Percentiles rank a stretch among this genome's conserved stretches.
Evolutionary conservation across 2,888 invertebrate species (phyloP).

Genomic region (Orthonevra nobilis): DNA sequence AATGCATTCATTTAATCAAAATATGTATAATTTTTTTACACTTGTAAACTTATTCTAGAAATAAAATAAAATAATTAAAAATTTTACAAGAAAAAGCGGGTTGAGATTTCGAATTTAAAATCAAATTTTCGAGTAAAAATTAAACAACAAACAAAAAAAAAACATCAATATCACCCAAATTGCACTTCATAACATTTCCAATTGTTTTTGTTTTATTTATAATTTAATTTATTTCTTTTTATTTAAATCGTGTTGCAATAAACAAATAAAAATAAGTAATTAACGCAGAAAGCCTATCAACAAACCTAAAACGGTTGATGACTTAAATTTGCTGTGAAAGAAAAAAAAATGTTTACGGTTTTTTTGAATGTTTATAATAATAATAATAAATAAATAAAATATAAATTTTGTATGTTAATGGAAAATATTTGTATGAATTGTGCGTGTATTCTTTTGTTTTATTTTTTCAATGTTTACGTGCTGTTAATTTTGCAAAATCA

Average conservation of each 20-base stretch:
- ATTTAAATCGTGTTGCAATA: slow-evolving; percentile 31
- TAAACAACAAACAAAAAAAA: slow-evolving; percentile 4
- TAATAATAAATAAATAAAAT: slow-evolving; percentile 19
- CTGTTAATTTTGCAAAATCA: slow-evolving; percentile 26
- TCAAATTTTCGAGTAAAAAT: slow-evolving; percentile 9
- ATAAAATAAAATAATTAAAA: slow-evolving; percentile 20
- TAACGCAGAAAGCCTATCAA: slow-evolving; percentile 53
- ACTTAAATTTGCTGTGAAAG: slow-evolving; percentile 58
- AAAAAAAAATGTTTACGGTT: slow-evolving; percentile 27
- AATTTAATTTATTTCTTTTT: slow-evolving; percentile 5
- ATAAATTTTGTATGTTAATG: slow-evolving; percentile 11
- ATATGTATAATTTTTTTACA: slow-evolving; percentile 4
- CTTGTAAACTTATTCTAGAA: slow-evolving; percentile 14
- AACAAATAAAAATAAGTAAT: slow-evolving; percentile 17
- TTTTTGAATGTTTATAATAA: slow-evolving; percentile 8
- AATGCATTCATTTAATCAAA: too few relatives aligned
- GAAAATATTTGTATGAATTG: slow-evolving; percentile 9
- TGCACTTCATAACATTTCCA: slow-evolving; percentile 22
- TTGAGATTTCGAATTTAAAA: slow-evolving; percentile 19
- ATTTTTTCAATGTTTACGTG: too few relatives aligned
- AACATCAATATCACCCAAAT: slow-evolving; percentile 60
- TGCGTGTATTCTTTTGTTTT: slow-evolving; percentile 7
- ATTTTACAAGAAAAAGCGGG: slow-evolving; percentile 5
- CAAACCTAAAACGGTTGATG: slow-evolving; percentile 69
- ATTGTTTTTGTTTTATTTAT: neutral